A percentile compares a stretch with the other conserved stretches of the same genome.
phyloP scores from a whole-genome alignment of 1,140 invertebrate genomes.

The Drosophila repletoides region DNA sequence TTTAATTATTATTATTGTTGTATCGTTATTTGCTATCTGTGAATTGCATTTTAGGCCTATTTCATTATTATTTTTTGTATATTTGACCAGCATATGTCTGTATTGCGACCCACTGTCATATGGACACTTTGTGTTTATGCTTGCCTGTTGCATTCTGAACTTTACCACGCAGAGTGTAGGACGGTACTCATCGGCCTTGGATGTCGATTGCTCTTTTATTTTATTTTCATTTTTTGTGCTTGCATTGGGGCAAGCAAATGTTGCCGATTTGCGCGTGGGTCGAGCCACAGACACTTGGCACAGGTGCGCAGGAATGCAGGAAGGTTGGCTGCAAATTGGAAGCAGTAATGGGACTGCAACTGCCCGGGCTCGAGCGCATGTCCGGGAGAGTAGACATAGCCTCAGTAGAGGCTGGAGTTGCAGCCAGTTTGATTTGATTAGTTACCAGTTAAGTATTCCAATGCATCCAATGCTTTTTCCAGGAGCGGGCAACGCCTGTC shows the following conservation, averaged over 20 bases:
- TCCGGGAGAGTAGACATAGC: slow-evolving; percentile 34
- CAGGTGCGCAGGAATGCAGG: slow-evolving; percentile 55
- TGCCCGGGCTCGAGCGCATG: slow-evolving; percentile 57
- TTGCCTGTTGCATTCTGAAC: slow-evolving; percentile 69
- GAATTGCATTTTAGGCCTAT: not conserved
- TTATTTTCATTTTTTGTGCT: not conserved
- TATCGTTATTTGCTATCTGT: too few species aligned
- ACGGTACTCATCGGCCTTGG: slow-evolving; percentile 3
- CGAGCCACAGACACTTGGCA: slow-evolving; percentile 65
- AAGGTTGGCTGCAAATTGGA: not conserved
- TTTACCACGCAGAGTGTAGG: slow-evolving; percentile 29
- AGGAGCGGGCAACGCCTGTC: not conserved
- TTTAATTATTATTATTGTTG: too few species aligned
- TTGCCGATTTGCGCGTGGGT: slow-evolving; percentile 55
- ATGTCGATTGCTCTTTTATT: not conserved
- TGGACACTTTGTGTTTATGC: slow-evolving; percentile 41
- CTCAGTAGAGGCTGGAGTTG: slow-evolving; percentile 1
- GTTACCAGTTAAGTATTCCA: slow-evolving; percentile 49
- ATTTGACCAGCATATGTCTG: slow-evolving; percentile 5
- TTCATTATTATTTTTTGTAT: not conserved
- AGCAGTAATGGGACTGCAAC: slow-evolving; percentile 37
- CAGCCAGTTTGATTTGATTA: slow-evolving; percentile 52
- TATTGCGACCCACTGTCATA: too few species aligned
- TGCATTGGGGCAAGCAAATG: slow-evolving; percentile 26
- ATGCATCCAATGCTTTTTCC: slow-evolving; percentile 1